Evolutionary conservation across 2,797 vertebrate genomes (phyloP), one percentile per base, ranked within the genome.

Genomic region (Hybognathus amarus): DNA sequence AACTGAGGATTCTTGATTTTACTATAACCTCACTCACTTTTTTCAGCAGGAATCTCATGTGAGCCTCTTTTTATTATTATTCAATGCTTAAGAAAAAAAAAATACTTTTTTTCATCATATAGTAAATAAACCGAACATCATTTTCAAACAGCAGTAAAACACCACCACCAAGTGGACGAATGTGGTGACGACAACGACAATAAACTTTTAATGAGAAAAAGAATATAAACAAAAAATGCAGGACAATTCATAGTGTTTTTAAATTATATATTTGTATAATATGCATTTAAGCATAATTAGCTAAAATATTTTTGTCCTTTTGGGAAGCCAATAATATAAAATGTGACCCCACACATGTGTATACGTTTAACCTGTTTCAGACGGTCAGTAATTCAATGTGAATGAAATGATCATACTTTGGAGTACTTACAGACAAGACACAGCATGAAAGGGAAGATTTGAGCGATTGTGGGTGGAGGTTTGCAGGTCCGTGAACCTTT

Each of bases 371-470:
- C 15, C 5, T 63, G 10, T 30, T 33, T 7, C 7, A 22, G 2
- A 15, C 5, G 27, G 20, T n/a, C 6, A 33, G 24, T 6, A 24
- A 18, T 45, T 45, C 11, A 27, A 10, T 13, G 11, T 2, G 2
- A 81, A 78, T 13, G 0, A 8, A 12, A 5, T 2, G 10, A 47
- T 42, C 15, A 0, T 40, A 47, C 8, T 22, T 20, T 22, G 15
- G 27, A 10, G 17, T 77, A 81, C 84, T 81, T 77, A 81, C 79
- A 70, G 71, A 61, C n/a, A 13, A 83, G 54, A 63, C 70, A 85
- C 79, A 80, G 42, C 83, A 80, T 74, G 56, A 81, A 59, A 45
- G 54, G 83, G 42, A 63, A 77, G 71, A 69, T 45, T 1, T 77
- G 54, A 70, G 79, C 38, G 56, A 85, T 77, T 40, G 74, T 85